phyloP scores from a whole-genome alignment of 2,888 invertebrate genomes.

The Brenthis ino region DNA sequence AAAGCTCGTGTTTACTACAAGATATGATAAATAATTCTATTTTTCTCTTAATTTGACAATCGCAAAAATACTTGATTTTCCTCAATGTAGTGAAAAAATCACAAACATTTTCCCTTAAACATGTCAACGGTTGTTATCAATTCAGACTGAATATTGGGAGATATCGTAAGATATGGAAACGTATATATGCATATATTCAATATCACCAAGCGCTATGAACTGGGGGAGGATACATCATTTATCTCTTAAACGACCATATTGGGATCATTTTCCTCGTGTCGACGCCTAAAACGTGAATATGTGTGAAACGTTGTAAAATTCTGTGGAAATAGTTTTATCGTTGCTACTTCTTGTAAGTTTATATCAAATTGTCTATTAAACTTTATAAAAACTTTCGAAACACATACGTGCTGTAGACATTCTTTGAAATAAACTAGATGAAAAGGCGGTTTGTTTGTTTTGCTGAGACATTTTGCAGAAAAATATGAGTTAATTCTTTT shows the following conservation, averaged over 20 bases:
- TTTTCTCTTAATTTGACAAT: background rate
- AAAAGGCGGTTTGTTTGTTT: no score
- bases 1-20: background rate
- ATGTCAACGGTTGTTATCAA: constrained; percentile 15
- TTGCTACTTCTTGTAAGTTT: no score
- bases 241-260: constrained; percentile 25
- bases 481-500: no score
- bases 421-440: no score
- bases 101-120: constrained; percentile 10
- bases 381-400: no score
- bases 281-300: constrained; percentile 15
- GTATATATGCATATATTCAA: constrained; percentile 22
- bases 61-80: constrained; percentile 8
- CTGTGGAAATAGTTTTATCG: background rate
- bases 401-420: no score
- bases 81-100: constrained; percentile 12
- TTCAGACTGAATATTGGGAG: constrained; percentile 19
- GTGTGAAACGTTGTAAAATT: constrained; percentile 3
- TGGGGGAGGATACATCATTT: constrained; percentile 25
- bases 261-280: constrained; percentile 26
- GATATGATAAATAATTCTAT: background rate
- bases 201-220: constrained; percentile 22
- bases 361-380: no score
- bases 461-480: no score
- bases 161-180: constrained; percentile 8